phyloP scores from a whole-genome alignment of 1,140 invertebrate species.

The Fopius arisanus region DNA sequence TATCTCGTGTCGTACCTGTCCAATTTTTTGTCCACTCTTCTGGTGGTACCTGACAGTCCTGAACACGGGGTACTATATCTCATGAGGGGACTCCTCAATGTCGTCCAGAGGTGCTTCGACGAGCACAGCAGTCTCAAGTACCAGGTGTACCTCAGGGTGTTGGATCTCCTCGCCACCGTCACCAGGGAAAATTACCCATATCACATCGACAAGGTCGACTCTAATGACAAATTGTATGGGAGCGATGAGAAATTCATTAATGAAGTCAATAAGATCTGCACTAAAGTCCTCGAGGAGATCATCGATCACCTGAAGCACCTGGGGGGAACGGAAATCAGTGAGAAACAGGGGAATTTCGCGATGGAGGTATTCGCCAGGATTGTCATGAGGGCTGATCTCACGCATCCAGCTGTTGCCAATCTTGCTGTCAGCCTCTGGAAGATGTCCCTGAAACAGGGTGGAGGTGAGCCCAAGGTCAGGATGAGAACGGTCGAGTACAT shows the following conservation, averaged over 20 bases:
- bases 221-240: conserved; percentile 93
- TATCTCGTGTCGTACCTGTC: conserved; percentile 77
- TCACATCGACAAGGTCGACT: conserved; percentile 87
- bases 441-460: conserved; percentile 72
- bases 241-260: conserved; percentile 84
- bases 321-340: conserved; percentile 67
- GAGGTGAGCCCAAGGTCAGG: conserved; percentile 63
- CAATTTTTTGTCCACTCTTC: conserved; percentile 83
- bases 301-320: conserved; percentile 76
- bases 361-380: conserved; percentile 79
- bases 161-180: conserved; percentile 78
- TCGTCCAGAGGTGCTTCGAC: conserved; percentile 77
- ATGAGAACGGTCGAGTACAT: conserved; percentile 57
- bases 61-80: conserved; percentile 84
- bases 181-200: conserved; percentile 83
- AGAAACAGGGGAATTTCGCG: conserved; percentile 74
- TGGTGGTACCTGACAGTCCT: conserved; percentile 90
- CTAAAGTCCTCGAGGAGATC: conserved; percentile 80
- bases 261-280: conserved; percentile 82
- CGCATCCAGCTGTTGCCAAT: conserved; percentile 66
- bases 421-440: conserved; percentile 83
- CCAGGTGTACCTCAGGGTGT: conserved; percentile 73
- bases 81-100: conserved; percentile 77
- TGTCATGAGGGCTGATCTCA: conserved; percentile 75
- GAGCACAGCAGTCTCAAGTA: conserved; percentile 65